These are phyloP conservation scores for Malaclemys terrapin DNA, from an alignment of 2,113 vertebrate species.

Conservation along the genomic window DNA sequence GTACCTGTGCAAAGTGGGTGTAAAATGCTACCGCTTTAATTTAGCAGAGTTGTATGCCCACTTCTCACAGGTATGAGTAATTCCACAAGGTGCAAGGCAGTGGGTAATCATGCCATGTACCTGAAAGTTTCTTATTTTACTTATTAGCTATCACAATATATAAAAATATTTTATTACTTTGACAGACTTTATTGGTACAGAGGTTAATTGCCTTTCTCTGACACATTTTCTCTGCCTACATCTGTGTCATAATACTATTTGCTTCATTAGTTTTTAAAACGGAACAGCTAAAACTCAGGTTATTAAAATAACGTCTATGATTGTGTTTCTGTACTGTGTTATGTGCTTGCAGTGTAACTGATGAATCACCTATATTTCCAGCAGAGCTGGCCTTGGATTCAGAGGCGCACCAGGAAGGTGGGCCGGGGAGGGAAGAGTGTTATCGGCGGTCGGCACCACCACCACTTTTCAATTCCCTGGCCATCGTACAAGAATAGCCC, in stretches of 20 bases:
- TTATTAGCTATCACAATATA: conserved; percentile 32
- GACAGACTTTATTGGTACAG: conserved; percentile 63
- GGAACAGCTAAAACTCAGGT: conserved; percentile 67
- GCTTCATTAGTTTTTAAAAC: conserved; percentile 83
- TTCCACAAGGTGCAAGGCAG: neutral
- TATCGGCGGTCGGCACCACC: conserved; percentile 59
- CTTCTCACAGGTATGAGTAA: conserved; percentile 12
- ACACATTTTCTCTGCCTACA: conserved; percentile 76
- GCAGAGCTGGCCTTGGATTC: conserved; percentile 52
- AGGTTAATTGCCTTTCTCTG: conserved; percentile 82
- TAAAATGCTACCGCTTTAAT: neutral
- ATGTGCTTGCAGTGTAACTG: conserved; percentile 54
- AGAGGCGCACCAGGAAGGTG: conserved; percentile 63
- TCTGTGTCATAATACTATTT: conserved; percentile 82
- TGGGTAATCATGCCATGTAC: conserved; percentile 20
- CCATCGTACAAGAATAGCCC: conserved; percentile 33
- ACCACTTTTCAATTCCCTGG: conserved; percentile 46
- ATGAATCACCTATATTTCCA: conserved; percentile 66
- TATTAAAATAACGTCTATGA: conserved; percentile 31
- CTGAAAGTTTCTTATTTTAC: neutral
- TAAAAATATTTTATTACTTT: conserved; percentile 65
- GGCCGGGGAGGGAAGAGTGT: conserved; percentile 31
- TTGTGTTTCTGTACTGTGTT: conserved; percentile 45
- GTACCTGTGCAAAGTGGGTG: neutral
- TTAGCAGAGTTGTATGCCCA: neutral